phyloP scores from a whole-genome alignment of 2,888 invertebrate genomes.

The Chymomyza caudatula region DNA sequence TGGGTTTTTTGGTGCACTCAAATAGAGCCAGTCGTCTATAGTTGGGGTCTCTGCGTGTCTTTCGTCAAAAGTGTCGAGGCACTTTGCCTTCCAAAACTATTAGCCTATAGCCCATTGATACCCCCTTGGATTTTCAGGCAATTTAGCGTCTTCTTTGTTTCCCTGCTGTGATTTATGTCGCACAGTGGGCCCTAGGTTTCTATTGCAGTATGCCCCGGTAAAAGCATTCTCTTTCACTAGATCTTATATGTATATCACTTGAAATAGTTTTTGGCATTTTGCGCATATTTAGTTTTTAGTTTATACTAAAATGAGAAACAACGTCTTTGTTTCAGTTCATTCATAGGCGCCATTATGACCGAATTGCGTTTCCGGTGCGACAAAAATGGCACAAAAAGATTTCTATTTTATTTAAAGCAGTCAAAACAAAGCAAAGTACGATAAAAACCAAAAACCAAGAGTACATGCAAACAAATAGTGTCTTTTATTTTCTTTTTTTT shows the following conservation, averaged over 20 bases:
- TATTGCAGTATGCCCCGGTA: neutral
- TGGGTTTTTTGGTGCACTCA: constrained; percentile 34
- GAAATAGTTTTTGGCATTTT: constrained; percentile 42
- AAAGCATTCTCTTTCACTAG: neutral
- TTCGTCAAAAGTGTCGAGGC: constrained; percentile 68
- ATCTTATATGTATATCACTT: neutral
- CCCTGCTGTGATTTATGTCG: constrained; percentile 55
- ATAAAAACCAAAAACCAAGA: neutral
- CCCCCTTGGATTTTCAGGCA: constrained; percentile 27
- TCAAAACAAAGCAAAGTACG: neutral
- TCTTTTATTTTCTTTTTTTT: neutral
- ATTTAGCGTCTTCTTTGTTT: constrained; percentile 57
- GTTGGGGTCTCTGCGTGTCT: constrained; percentile 51
- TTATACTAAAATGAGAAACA: constrained; percentile 21
- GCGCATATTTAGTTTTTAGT: constrained; percentile 51
- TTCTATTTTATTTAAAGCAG: neutral
- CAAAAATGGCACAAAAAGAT: constrained; percentile 11
- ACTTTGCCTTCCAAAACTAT: constrained; percentile 41
- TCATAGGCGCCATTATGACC: neutral
- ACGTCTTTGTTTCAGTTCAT: constrained; percentile 14
- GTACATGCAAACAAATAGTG: neutral
- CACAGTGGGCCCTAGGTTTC: neutral
- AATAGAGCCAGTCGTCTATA: neutral
- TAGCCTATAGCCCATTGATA: constrained; percentile 54
- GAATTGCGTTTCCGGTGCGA: constrained; percentile 15